Conservation (phyloP, 2,888 invertebrate genomes). For the Microplitis manilae region DNA sequence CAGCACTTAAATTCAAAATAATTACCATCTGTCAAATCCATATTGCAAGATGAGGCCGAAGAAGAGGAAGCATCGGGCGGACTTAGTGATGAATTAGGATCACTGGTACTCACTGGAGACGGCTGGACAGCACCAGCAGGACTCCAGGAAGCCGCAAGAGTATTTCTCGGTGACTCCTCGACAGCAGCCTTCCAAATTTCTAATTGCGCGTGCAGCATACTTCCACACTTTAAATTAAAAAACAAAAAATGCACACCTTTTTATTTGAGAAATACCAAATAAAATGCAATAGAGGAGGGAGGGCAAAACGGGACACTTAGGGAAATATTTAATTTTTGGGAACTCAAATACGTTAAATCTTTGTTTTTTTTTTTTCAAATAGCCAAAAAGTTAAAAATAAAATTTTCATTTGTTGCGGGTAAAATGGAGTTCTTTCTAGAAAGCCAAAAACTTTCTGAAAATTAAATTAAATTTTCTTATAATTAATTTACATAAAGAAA, state of each 20-base stretch:
- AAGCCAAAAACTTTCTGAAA: no score
- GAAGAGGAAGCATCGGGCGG: slow-evolving; percentile 49
- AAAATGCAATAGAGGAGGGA: no score
- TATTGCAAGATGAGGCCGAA: slow-evolving; percentile 66
- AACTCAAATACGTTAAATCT: no score
- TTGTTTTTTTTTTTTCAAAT: no score
- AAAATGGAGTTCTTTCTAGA: no score
- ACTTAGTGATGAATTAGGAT: slow-evolving; percentile 58
- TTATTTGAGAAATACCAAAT: not conserved
- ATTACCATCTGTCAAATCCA: slow-evolving; percentile 83
- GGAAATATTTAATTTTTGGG: no score
- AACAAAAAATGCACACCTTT: slow-evolving; percentile 20
- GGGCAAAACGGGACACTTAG: no score
- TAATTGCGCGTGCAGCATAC: slow-evolving; percentile 87
- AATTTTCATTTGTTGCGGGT: no score
- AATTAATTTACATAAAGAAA: no score
- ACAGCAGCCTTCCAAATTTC: slow-evolving; percentile 92
- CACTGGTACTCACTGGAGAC: slow-evolving; percentile 53
- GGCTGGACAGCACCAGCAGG: slow-evolving; percentile 64
- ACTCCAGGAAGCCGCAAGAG: slow-evolving; percentile 67
- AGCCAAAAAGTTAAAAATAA: no score
- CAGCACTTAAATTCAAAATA: slow-evolving; percentile 45
- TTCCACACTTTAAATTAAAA: slow-evolving; percentile 79
- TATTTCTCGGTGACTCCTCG: slow-evolving; percentile 74
- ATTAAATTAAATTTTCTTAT: no score